These are phyloP conservation scores for Spilosoma lubricipeda DNA, from an alignment of 2,888 invertebrate genomes.

Conservation along the genomic window DNA sequence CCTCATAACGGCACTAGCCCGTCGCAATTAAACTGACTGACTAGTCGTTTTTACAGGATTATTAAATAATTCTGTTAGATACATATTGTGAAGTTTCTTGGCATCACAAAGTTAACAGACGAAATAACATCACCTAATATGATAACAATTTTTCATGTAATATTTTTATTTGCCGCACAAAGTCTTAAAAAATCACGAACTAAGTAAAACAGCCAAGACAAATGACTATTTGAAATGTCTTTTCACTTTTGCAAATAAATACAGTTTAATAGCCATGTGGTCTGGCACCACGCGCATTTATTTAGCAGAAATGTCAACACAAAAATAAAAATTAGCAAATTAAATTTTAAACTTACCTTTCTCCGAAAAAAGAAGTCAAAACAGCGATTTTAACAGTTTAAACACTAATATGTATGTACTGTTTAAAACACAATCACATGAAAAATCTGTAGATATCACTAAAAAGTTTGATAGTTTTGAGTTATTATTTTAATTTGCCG, in stretches of 20 bases:
- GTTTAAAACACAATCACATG: slow-evolving; percentile 61
- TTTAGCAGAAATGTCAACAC: not conserved
- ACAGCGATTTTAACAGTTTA: slow-evolving; percentile 31
- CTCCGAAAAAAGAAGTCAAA: slow-evolving; percentile 23
- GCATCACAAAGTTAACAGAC: not conserved
- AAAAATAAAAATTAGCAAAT: not conserved
- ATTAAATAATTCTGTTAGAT: not conserved
- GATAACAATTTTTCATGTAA: not conserved
- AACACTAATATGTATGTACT: slow-evolving; percentile 32
- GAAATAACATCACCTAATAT: not conserved
- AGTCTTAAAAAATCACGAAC: not conserved
- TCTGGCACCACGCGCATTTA: not conserved
- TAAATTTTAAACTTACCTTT: slow-evolving; percentile 43
- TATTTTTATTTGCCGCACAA: not conserved
- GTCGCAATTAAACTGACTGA: not conserved
- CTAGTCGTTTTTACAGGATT: not conserved
- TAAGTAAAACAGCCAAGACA: not conserved
- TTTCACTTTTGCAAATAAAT: not conserved
- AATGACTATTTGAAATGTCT: not conserved
- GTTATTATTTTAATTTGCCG: slow-evolving; percentile 73
- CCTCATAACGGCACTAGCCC: not conserved
- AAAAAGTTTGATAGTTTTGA: slow-evolving; percentile 60
- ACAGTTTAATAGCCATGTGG: not conserved
- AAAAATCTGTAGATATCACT: slow-evolving; percentile 64
- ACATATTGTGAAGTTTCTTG: not conserved